These are phyloP conservation scores for Dipodomys ordii DNA, from an alignment of 2,113 vertebrate genomes.

Conservation along the genomic window DNA sequence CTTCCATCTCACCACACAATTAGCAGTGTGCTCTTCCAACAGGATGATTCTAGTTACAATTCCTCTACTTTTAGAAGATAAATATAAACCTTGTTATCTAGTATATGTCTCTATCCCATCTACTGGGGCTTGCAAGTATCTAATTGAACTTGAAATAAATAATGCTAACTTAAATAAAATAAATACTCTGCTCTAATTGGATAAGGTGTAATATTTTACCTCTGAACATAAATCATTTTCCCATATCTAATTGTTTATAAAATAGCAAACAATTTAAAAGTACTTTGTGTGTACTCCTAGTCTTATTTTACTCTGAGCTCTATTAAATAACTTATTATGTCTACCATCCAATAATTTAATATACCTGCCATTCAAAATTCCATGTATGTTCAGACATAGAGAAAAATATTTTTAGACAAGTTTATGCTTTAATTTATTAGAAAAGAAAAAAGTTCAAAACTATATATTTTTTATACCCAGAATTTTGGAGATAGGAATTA, in stretches of 20 bases:
- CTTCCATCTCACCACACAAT: not conserved
- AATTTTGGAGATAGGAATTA: not conserved
- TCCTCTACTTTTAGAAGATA: not conserved
- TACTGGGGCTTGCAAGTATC: not conserved
- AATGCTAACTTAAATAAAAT: not conserved
- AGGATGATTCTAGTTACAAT: not conserved
- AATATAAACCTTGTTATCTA: not conserved
- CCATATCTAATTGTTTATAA: not conserved
- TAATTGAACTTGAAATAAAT: not conserved
- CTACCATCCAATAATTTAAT: not conserved
- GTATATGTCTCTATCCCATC: not conserved
- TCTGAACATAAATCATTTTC: not conserved
- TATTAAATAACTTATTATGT: not conserved
- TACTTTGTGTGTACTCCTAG: conserved; percentile 11
- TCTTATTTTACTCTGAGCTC: not conserved
- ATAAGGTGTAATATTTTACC: not conserved
- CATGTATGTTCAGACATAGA: not conserved
- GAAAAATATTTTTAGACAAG: not conserved
- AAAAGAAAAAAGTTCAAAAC: not conserved
- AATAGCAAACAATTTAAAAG: not conserved
- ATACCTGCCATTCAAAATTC: not conserved
- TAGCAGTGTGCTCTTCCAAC: not conserved
- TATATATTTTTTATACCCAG: not conserved
- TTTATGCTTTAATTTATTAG: not conserved
- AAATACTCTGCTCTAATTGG: not conserved